Evolutionary conservation across 1,140 invertebrate genomes (phyloP).

Genomic region (Zaprionus africanus): DNA sequence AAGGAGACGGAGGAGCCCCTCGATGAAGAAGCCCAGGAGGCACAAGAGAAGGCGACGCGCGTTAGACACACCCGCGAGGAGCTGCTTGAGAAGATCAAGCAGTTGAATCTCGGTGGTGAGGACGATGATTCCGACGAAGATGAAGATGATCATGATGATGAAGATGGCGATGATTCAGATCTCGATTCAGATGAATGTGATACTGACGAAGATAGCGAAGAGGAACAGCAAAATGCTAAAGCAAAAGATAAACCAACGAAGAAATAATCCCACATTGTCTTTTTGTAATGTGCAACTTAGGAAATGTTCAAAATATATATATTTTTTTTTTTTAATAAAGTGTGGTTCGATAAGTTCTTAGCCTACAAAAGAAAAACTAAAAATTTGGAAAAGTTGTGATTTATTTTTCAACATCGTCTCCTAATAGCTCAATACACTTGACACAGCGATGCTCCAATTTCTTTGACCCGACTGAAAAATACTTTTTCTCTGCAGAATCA

Average conservation of each 20-base stretch:
- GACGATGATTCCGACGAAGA: conserved; percentile 56
- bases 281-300: neutral
- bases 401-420: no score
- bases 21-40: conserved; percentile 49
- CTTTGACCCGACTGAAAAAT: no score
- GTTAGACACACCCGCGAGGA: conserved; percentile 76
- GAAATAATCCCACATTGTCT: conserved; percentile 5
- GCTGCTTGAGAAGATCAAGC: conserved; percentile 83
- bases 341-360: no score
- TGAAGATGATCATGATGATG: conserved; percentile 63
- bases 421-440: no score
- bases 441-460: no score
- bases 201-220: conserved; percentile 46
- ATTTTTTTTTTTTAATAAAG: conserved; percentile 8
- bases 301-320: neutral
- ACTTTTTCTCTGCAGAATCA: no score
- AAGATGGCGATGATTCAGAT: conserved; percentile 53
- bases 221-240: conserved; percentile 34
- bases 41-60: conserved; percentile 50
- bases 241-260: conserved; percentile 27
- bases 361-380: no score
- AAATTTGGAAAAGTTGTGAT: no score
- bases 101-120: conserved; percentile 78
- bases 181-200: conserved; percentile 46
- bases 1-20: conserved; percentile 28